A percentile compares a stretch with the other conserved stretches of the same genome.
Conservation (phyloP, 2,797 vertebrate genomes). For the Vultur gryphus region DNA sequence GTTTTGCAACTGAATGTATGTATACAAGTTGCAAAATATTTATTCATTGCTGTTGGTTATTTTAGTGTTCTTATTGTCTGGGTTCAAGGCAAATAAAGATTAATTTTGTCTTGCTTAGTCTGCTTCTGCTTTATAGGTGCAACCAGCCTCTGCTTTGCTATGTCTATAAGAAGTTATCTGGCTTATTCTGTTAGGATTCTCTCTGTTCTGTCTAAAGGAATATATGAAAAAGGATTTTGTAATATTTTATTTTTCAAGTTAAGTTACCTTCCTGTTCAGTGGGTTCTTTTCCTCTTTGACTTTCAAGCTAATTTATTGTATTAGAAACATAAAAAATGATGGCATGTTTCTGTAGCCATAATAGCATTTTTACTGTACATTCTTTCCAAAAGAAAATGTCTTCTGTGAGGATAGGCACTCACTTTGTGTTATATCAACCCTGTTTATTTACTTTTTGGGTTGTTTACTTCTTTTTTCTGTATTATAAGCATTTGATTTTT, state of each 20-base stretch:
- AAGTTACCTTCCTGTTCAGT: not conserved
- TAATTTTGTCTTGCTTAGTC: not conserved
- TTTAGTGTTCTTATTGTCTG: not conserved
- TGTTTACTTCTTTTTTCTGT: constrained; percentile 28
- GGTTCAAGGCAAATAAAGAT: not conserved
- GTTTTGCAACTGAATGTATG: not conserved
- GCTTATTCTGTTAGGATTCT: not conserved
- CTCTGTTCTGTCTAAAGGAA: not conserved
- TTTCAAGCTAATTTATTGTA: not conserved
- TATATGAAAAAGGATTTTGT: not conserved
- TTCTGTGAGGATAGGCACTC: not conserved
- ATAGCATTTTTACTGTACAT: not conserved
- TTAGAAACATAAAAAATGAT: not conserved
- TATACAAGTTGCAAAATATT: not conserved
- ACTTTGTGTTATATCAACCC: not conserved
- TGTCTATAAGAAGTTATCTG: not conserved
- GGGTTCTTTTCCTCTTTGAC: not conserved
- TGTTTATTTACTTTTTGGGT: constrained; percentile 9
- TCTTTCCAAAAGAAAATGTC: not conserved
- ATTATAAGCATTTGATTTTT: not conserved
- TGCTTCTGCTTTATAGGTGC: not conserved
- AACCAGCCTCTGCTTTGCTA: not conserved
- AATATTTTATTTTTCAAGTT: not conserved
- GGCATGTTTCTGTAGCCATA: not conserved
- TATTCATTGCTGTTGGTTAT: not conserved